Percentiles rank a stretch among this genome's conserved stretches.
phyloP scores from a whole-genome alignment of 1,140 invertebrate genomes.

The Cataglyphis hispanica region DNA sequence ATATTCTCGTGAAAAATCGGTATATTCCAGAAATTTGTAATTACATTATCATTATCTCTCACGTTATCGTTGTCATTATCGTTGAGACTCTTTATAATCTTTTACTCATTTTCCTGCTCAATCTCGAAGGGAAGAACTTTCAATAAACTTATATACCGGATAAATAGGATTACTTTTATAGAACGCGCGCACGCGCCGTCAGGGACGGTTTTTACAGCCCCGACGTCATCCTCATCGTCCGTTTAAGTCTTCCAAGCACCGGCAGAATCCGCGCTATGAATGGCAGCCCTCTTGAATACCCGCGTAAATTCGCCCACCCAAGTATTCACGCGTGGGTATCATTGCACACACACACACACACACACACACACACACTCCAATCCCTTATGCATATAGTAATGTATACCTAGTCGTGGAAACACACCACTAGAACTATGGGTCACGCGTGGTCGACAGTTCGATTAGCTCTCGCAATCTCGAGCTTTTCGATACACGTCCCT shows the following conservation, averaged over 20 bases:
- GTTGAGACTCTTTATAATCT: slow-evolving; percentile 36
- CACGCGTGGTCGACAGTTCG: slow-evolving; percentile 53
- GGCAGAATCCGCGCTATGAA: slow-evolving; percentile 63
- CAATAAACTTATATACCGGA: slow-evolving; percentile 53
- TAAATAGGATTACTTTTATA: slow-evolving; percentile 64
- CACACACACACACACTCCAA: slow-evolving; percentile 27
- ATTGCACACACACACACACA: slow-evolving; percentile 38
- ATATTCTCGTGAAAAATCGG: not conserved
- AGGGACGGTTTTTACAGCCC: slow-evolving; percentile 60
- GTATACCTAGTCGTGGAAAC: slow-evolving; percentile 11
- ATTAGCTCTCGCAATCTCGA: slow-evolving; percentile 43
- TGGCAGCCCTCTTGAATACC: slow-evolving; percentile 56
- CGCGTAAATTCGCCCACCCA: slow-evolving; percentile 62
- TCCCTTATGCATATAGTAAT: slow-evolving; percentile 19
- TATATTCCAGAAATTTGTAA: slow-evolving; percentile 27
- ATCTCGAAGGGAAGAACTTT: slow-evolving; percentile 46
- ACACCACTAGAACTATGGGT: slow-evolving; percentile 29
- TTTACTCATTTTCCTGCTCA: slow-evolving; percentile 40
- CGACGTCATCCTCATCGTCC: slow-evolving; percentile 63
- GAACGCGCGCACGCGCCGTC: slow-evolving; percentile 31
- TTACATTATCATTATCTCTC: slow-evolving; percentile 27
- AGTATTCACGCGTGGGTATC: slow-evolving; percentile 66
- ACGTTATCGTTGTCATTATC: slow-evolving; percentile 13
- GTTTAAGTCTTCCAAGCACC: slow-evolving; percentile 51
- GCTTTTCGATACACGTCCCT: slow-evolving; percentile 38